Evolutionary conservation across 37 sponge, comb jelly and placozoan genomes (phyloP), one percentile per base, ranked within the genome.

Genomic region (Aplysina aerophoba): DNA sequence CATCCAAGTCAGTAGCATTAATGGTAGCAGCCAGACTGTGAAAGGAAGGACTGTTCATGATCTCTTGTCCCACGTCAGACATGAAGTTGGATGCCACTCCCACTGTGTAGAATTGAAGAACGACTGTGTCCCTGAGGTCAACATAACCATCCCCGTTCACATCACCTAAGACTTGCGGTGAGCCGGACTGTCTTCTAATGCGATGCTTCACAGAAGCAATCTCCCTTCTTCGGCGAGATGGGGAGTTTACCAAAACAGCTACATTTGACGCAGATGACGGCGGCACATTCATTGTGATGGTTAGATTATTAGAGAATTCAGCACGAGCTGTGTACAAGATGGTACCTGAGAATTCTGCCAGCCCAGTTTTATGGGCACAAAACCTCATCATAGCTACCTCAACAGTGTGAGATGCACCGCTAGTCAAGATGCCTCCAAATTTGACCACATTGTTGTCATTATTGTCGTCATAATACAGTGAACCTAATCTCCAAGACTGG

Each of bases 111-210:
- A 36, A 63, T 41, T 87, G 92, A 8, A 91, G 67, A 0, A 68
- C 41, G 57, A 83, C 81, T 19, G 66, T 62, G 67, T 94, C 95
- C 41, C 89, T 85, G 34, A 90, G 71, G 34, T 94, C 95, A 34
- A 89, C 83, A 6, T 13, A 17, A 66, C 92, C 64, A 61, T 94
- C 95, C 0, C 85, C 75, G 44, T 91, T 94, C 16, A 81, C 41
- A 73, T 93, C 94, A 2, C 86, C 94, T 14, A 39, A 78, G 0
- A 34, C 60, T 14, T 35, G 34, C 34, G 27, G 25, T 68, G 83
- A 6, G 4, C 6, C 74, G 11, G 12, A 11, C 37, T 31, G 35
- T 31, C 74, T 73, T 31, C 74, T 73, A 20, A 58, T 58, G 15
- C 59, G 15, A 15, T 58, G 17, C 15, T 19, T 19, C 59, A 58